These are phyloP conservation scores for Barbus barbus DNA, from an alignment of 2,113 vertebrate species.

Conservation along the genomic window DNA sequence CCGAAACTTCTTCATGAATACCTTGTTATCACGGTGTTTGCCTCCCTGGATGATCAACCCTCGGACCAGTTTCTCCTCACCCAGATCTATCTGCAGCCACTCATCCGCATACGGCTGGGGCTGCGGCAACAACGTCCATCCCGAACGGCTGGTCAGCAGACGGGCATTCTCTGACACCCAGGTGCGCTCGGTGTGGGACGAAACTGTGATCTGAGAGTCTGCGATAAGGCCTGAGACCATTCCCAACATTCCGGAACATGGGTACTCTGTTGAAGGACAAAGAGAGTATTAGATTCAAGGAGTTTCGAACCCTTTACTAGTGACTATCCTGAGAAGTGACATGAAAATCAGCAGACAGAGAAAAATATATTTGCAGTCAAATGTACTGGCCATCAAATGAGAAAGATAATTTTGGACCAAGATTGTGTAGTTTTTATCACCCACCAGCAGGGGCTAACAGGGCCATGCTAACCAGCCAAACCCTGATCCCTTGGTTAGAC, in stretches of 20 bases:
- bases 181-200: conserved; percentile 87
- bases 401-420: no score
- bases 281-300: background rate
- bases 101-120: conserved; percentile 83
- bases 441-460: background rate
- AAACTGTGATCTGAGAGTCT: conserved; percentile 93
- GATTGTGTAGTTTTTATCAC: no score
- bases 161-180: conserved; percentile 96
- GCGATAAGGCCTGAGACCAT: conserved; percentile 96
- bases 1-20: conserved; percentile 97
- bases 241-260: conserved; percentile 95
- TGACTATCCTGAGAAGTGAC: background rate
- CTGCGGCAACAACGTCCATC: conserved; percentile 85
- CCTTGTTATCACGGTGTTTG: conserved; percentile 94
- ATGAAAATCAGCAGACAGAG: background rate
- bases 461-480: background rate
- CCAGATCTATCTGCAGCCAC: conserved; percentile 94
- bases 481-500: background rate
- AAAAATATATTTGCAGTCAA: no score
- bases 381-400: background rate
- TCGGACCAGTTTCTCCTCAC: conserved; percentile 86
- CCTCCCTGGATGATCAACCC: conserved; percentile 95
- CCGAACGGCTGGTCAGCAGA: conserved; percentile 89
- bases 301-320: background rate
- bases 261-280: conserved; percentile 79